Evolutionary conservation across 2,113 vertebrate genomes (phyloP), one percentile per base, ranked within the genome.

Genomic region (Hiodon alosoides): DNA sequence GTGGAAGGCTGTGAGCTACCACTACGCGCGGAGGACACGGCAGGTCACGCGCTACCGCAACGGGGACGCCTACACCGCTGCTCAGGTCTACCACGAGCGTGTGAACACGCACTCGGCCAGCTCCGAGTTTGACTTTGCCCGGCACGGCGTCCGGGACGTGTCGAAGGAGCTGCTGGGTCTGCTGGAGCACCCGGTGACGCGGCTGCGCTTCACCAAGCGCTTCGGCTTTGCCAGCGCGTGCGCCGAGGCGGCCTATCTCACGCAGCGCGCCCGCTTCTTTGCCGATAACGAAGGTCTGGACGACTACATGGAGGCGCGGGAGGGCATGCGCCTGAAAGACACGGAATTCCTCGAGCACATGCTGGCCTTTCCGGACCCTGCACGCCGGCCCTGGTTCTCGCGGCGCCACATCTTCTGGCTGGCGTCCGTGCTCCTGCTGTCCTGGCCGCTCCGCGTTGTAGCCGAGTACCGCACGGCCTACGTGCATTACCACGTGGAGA

Each of bases 1-100:
- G 93, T 95, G 93, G 93, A 94, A 95, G 87, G 94, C 93, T 84
- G 94, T 95, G 87, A 95, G 92, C 83, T 91, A 91, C 78, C 89
- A 91, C 80, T 90, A 91, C 3, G 83, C 90, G 10, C 85, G 90
- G 0, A 84, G 89, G 17, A 90, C 90, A 0, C 83, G 90, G 68
- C 90, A 92, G 82, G 84, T 92, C 71, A 92, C 90, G 0, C 90
- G 90, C 72, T 92, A 92, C 79, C 88, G 90, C 64, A 92, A 91
- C 17, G 90, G 90, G 0, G 90, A 91, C 0, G 90, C 90, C 75
- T 91, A 91, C 79, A 91, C 90, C 77, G 90, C 90, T 81, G 90
- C 90, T 0, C 71, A 92, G 86, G 87, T 91, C 79, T 82, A 92
- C 83, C 88, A 92, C 71, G 84, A 92, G 87, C 85, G 87, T 3